Percentiles rank a stretch among this genome's conserved stretches.
These are phyloP conservation scores for Sebastes cheni DNA, from an alignment of 2,797 vertebrate genomes.

Conservation along the genomic window DNA sequence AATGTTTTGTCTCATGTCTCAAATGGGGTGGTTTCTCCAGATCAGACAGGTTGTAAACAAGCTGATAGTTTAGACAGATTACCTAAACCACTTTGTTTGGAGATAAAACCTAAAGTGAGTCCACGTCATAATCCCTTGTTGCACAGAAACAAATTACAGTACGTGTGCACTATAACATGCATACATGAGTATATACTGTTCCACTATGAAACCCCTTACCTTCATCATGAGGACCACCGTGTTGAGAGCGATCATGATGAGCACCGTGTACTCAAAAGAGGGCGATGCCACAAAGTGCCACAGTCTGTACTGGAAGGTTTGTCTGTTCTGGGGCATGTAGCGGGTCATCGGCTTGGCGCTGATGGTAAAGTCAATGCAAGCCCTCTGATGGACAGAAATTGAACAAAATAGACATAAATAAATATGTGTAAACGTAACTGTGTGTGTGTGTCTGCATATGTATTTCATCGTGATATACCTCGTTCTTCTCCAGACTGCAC, in stretches of 20 bases:
- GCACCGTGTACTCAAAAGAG: constrained; percentile 97
- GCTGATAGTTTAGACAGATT: background rate
- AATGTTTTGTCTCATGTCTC: background rate
- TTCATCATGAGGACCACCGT: constrained; percentile 99
- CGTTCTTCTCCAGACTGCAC: constrained; percentile 97
- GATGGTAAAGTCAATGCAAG: constrained; percentile 98
- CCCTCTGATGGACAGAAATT: constrained; percentile 84
- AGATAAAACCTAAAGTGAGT: background rate
- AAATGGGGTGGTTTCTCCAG: background rate
- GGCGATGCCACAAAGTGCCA: constrained; percentile 99
- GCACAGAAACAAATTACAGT: background rate
- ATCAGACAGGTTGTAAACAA: too few relatives aligned
- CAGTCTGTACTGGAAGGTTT: constrained; percentile 95
- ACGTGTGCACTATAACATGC: too few relatives aligned
- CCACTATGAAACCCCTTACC: constrained; percentile 76
- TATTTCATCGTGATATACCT: constrained; percentile 78
- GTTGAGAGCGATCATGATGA: constrained; percentile 98
- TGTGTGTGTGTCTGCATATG: background rate
- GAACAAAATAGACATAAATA: background rate
- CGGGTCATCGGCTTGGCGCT: constrained; percentile 96
- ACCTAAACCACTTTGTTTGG: background rate
- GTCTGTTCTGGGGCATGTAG: constrained; percentile 98
- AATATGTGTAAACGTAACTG: background rate
- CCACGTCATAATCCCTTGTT: background rate
- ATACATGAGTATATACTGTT: background rate